Conservation (phyloP, 2,797 vertebrate species). For the Nannoperca obscura region DNA sequence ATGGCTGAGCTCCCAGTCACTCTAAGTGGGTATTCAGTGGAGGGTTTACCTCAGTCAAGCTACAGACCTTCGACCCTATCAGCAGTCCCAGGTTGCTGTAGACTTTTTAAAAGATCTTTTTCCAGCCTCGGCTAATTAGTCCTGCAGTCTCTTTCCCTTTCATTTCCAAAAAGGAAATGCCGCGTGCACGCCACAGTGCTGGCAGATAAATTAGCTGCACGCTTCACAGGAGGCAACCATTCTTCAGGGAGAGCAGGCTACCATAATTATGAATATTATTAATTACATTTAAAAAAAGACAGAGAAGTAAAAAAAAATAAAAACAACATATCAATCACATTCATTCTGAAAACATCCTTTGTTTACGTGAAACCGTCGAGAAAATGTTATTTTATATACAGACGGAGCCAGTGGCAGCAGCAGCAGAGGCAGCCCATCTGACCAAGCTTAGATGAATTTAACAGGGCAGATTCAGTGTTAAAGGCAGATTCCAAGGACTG, state of each 20-base stretch:
- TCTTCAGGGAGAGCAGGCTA: constrained; percentile 73
- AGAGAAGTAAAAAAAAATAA: constrained; percentile 32
- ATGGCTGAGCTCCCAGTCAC: constrained; percentile 31
- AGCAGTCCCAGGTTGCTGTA: constrained; percentile 61
- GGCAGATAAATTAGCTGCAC: constrained; percentile 77
- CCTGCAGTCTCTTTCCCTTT: constrained; percentile 67
- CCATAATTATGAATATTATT: constrained; percentile 82
- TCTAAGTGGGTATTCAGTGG: constrained; percentile 51
- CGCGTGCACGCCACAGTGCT: constrained; percentile 42
- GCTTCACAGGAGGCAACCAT: constrained; percentile 71
- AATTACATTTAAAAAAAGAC: constrained; percentile 74
- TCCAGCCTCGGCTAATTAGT: constrained; percentile 76
- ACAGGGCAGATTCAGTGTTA: constrained; percentile 76
- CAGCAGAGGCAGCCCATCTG: constrained; percentile 42
- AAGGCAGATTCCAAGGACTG: constrained; percentile 73
- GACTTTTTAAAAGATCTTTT: constrained; percentile 66
- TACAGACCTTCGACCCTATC: constrained; percentile 63
- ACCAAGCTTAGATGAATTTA: constrained; percentile 66
- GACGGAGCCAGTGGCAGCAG: constrained; percentile 45
- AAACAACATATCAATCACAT: constrained; percentile 41
- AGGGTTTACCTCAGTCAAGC: constrained; percentile 56
- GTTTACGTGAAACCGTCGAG: constrained; percentile 8
- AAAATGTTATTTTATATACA: constrained; percentile 38
- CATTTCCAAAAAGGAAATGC: constrained; percentile 75
- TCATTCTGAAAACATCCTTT: constrained; percentile 27